A percentile compares a stretch with the other conserved stretches of the same genome.
phyloP scores from a whole-genome alignment of 1,140 invertebrate genomes.

The Cecropterus lyciades region DNA sequence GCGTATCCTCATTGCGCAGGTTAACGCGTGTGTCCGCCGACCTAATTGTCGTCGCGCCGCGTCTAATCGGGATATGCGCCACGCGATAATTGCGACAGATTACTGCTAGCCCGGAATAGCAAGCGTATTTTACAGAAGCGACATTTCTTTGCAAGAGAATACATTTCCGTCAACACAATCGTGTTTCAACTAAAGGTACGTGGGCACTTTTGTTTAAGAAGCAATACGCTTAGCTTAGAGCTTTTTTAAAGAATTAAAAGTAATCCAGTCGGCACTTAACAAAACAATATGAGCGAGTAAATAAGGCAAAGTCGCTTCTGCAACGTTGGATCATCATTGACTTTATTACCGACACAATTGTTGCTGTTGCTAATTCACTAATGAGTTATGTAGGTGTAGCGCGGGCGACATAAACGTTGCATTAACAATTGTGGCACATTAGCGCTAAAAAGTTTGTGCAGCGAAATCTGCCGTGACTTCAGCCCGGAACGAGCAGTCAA shows the following conservation, averaged over 20 bases:
- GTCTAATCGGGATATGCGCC: slow-evolving; percentile 81
- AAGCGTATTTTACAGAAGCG: slow-evolving; percentile 37
- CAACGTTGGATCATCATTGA: slow-evolving; percentile 50
- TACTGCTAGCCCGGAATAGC: slow-evolving; percentile 48
- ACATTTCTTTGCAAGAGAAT: slow-evolving; percentile 38
- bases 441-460: slow-evolving; percentile 65
- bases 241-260: background rate
- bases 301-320: slow-evolving; percentile 42
- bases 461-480: slow-evolving; percentile 48
- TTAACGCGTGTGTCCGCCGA: slow-evolving; percentile 80
- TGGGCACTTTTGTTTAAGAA: background rate
- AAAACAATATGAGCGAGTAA: background rate
- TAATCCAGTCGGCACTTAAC: background rate
- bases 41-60: slow-evolving; percentile 78
- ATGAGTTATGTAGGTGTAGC: slow-evolving; percentile 82
- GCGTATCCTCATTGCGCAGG: slow-evolving; percentile 80
- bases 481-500: slow-evolving; percentile 49
- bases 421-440: slow-evolving; percentile 66
- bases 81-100: slow-evolving; percentile 80
- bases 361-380: slow-evolving; percentile 79
- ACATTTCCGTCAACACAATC: background rate
- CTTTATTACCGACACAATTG: slow-evolving; percentile 75
- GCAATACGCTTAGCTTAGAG: background rate
- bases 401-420: slow-evolving; percentile 76
- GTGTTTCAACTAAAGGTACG: background rate